Conservation (phyloP, 2,888 invertebrate species). For the Phortica magna region DNA sequence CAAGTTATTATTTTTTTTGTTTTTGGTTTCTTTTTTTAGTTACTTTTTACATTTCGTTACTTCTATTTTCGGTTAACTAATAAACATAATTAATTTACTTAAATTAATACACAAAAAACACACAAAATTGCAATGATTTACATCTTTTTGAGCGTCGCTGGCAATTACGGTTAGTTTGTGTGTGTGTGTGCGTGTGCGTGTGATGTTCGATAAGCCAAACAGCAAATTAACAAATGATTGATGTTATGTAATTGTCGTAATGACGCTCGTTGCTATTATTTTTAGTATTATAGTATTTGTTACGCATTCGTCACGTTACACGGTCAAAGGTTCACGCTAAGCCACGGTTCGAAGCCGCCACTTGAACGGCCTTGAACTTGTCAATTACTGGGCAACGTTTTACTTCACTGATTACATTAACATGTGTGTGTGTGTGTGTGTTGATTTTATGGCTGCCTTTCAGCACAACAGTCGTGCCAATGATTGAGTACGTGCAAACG, state of each 20-base stretch:
- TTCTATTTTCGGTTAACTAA: constrained; percentile 27
- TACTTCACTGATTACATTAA: not conserved
- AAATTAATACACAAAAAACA: constrained; percentile 2
- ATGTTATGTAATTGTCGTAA: not conserved
- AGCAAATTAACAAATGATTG: not conserved
- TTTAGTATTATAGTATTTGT: not conserved
- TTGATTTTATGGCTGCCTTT: not conserved
- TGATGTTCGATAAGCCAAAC: not conserved
- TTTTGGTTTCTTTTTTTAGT: constrained; percentile 41
- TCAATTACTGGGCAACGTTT: not conserved
- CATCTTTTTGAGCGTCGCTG: constrained; percentile 75
- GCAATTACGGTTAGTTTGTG: constrained; percentile 76
- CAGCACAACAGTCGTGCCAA: not conserved
- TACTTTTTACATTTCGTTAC: constrained; percentile 36
- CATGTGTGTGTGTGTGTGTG: not conserved
- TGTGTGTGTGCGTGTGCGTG: not conserved
- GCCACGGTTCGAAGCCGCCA: not conserved
- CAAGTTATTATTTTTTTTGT: constrained; percentile 41
- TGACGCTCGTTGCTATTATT: not conserved
- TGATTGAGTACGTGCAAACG: not conserved
- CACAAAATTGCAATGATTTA: constrained; percentile 72
- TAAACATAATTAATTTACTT: constrained; percentile 36
- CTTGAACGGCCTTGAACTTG: constrained; percentile 27
- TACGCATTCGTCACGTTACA: constrained; percentile 19
- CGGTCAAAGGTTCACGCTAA: not conserved